Evolutionary conservation across 2,888 invertebrate genomes (phyloP).

Genomic region (Isoperla grammatica): DNA sequence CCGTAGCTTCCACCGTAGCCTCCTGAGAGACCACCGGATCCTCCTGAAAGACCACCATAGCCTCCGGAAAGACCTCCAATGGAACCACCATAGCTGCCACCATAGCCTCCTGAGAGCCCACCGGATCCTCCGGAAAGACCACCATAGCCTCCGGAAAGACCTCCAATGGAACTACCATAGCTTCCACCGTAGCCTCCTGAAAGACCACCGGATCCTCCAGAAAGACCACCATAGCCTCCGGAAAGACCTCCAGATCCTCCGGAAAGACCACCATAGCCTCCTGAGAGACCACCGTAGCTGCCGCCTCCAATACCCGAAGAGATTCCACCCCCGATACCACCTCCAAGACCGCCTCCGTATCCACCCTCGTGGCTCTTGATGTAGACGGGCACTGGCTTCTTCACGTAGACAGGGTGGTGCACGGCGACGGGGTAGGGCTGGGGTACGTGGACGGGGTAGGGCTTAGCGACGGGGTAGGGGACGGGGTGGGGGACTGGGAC

Average conservation of each 20-base stretch:
- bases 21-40: neutral
- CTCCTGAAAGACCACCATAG: neutral
- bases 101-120: neutral
- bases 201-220: neutral
- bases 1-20: neutral
- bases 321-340: neutral
- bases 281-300: neutral
- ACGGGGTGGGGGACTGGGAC: constrained; percentile 11
- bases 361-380: constrained; percentile 4
- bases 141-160: neutral
- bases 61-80: neutral
- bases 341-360: neutral
- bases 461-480: constrained; percentile 4
- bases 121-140: constrained; percentile 2
- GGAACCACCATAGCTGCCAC: neutral
- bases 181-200: neutral
- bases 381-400: constrained; percentile 2
- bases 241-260: constrained; percentile 1
- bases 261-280: neutral
- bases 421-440: constrained; percentile 1
- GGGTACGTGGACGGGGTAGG: constrained; percentile 9
- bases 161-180: neutral
- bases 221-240: neutral
- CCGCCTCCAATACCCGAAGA: neutral
- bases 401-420: neutral